Percentiles rank a stretch among this genome's conserved stretches.
These are phyloP conservation scores for Cyphomyrus discorhynchus DNA, from an alignment of 2,113 vertebrate species.

Conservation along the genomic window DNA sequence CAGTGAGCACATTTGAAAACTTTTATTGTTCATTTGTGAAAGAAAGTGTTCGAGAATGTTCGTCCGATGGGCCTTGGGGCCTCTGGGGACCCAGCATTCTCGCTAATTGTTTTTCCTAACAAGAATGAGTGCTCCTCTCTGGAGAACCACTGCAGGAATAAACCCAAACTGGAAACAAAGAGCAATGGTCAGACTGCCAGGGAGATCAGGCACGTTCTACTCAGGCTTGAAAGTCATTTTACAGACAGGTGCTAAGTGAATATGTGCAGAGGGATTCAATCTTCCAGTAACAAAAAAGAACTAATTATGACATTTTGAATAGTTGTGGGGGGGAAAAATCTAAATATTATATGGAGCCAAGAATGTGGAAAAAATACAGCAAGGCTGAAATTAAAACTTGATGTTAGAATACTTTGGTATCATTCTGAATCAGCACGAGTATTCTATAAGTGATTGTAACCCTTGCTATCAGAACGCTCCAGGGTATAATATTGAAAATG, in stretches of 20 bases:
- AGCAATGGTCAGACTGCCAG: constrained; percentile 28
- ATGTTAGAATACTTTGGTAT: not conserved
- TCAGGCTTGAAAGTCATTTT: constrained; percentile 40
- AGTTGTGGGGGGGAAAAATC: not conserved
- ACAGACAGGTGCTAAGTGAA: constrained; percentile 29
- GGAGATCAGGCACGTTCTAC: constrained; percentile 19
- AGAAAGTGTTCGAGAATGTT: constrained; percentile 15
- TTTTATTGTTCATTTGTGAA: constrained; percentile 17
- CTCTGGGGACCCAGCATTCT: constrained; percentile 20
- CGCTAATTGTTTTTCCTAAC: constrained; percentile 33
- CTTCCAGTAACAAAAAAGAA: constrained; percentile 5
- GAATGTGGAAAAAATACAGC: not conserved
- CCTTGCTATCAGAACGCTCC: not conserved
- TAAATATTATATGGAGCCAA: not conserved
- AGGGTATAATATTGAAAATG: not conserved
- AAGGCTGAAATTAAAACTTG: not conserved
- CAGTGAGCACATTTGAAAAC: constrained; percentile 11
- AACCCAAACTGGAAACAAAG: constrained; percentile 18
- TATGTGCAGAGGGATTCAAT: constrained; percentile 8
- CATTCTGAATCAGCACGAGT: not conserved
- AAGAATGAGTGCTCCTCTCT: constrained; percentile 27
- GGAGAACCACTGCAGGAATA: constrained; percentile 29
- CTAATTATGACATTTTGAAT: constrained; percentile 20
- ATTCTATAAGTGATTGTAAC: not conserved
- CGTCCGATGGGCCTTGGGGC: constrained; percentile 9